Percentiles rank a stretch among this genome's conserved stretches.
Conservation (phyloP, 2,888 invertebrate genomes). For the Aromia moschata region DNA sequence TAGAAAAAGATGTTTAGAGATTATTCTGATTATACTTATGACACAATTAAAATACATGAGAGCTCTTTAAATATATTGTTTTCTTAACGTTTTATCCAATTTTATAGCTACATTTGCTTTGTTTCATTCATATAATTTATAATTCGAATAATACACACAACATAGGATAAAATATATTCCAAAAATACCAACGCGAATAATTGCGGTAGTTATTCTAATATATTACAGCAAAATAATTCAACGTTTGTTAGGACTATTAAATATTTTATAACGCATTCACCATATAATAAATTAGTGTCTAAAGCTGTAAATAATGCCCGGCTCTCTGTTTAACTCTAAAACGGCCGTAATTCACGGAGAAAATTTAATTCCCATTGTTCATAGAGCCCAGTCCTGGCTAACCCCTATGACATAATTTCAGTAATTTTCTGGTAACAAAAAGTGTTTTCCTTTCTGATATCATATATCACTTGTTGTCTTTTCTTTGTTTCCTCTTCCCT, state of each 20-base stretch:
- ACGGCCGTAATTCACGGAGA: not conserved
- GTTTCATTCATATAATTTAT: too few species aligned
- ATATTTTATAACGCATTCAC: not conserved
- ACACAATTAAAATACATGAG: too few species aligned
- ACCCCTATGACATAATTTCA: constrained; percentile 13
- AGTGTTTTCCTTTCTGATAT: constrained; percentile 23
- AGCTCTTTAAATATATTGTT: too few species aligned
- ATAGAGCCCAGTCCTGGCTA: constrained; percentile 1
- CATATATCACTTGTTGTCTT: constrained; percentile 31
- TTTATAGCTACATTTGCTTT: too few species aligned
- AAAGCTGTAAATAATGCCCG: not conserved
- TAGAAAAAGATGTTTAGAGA: too few species aligned
- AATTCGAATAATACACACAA: not conserved
- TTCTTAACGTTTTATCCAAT: too few species aligned
- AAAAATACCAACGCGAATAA: not conserved
- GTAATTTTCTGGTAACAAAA: constrained; percentile 21
- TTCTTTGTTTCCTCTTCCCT: constrained; percentile 9
- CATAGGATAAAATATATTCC: not conserved
- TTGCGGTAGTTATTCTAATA: not conserved
- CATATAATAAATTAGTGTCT: not conserved
- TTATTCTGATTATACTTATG: too few species aligned
- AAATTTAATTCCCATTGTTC: constrained; percentile 1
- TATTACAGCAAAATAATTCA: not conserved
- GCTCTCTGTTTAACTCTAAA: not conserved
- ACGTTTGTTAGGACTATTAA: not conserved